phyloP scores from a whole-genome alignment of 2,888 invertebrate genomes.

The Pelosia muscerda region DNA sequence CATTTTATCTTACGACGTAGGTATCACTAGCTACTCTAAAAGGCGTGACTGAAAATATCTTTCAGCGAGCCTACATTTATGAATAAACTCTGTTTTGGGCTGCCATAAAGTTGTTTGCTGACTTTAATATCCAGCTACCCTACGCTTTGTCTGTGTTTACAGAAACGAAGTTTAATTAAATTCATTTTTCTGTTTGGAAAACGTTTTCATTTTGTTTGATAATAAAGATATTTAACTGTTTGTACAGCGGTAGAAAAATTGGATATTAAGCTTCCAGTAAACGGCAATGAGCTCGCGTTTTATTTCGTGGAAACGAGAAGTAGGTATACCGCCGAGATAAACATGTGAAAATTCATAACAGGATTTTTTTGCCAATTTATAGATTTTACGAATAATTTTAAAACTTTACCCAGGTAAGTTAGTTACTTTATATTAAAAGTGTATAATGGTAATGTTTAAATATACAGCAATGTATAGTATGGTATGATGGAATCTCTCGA shows the following conservation, averaged over 20 bases:
- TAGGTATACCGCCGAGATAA: neutral
- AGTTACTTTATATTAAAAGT: no score
- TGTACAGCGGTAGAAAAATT: constrained; percentile 10
- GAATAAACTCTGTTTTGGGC: constrained; percentile 21
- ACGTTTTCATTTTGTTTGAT: constrained; percentile 20
- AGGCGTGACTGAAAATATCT: constrained; percentile 8
- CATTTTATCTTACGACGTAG: neutral
- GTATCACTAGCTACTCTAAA: neutral
- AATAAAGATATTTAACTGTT: constrained; percentile 27
- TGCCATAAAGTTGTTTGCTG: constrained; percentile 22
- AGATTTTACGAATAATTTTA: no score
- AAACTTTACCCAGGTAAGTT: no score
- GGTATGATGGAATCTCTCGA: no score
- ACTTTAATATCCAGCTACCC: constrained; percentile 28
- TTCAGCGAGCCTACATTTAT: constrained; percentile 18
- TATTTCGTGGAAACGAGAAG: neutral
- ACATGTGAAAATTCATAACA: no score
- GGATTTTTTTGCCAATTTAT: no score
- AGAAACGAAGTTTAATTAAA: constrained; percentile 35
- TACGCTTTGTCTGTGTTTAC: constrained; percentile 22
- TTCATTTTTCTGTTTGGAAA: constrained; percentile 25
- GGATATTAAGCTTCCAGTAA: constrained; percentile 20
- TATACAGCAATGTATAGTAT: no score
- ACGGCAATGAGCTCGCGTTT: neutral
- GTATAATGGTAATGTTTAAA: no score